Conservation (phyloP, 1,140 invertebrate species). For the Akabosia matsudoensis region DNA sequence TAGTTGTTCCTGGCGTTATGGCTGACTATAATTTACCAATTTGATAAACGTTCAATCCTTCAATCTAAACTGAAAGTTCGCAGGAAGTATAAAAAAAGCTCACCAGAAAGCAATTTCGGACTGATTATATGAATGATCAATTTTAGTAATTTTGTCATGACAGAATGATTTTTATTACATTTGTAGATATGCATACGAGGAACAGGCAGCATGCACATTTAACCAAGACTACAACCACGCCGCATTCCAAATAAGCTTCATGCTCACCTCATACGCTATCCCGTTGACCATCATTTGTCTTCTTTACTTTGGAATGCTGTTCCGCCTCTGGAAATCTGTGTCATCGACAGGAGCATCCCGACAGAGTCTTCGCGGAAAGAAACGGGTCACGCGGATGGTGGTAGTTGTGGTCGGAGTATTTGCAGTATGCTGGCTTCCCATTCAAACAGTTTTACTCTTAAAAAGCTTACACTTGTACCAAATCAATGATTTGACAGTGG, state of each 20-base stretch:
- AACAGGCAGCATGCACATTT: constrained; percentile 39
- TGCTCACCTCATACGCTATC: constrained; percentile 78
- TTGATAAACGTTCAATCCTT: too few relatives aligned
- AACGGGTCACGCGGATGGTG: constrained; percentile 88
- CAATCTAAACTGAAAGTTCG: too few relatives aligned
- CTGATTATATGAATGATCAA: too few relatives aligned
- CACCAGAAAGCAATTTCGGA: too few relatives aligned
- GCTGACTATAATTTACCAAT: too few relatives aligned
- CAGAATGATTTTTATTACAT: background rate
- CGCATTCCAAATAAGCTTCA: constrained; percentile 74
- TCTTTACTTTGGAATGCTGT: constrained; percentile 86
- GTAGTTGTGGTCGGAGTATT: constrained; percentile 91
- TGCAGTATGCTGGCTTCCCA: constrained; percentile 91
- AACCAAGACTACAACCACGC: constrained; percentile 63
- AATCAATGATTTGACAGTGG: constrained; percentile 60
- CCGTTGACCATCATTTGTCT: constrained; percentile 81
- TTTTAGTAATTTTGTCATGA: too few relatives aligned
- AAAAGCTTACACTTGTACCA: constrained; percentile 71
- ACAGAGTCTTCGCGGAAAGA: constrained; percentile 75
- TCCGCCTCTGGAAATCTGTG: constrained; percentile 76
- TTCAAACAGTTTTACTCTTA: constrained; percentile 79
- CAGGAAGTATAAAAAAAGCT: too few relatives aligned
- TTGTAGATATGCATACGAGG: constrained; percentile 44
- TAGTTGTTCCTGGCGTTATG: too few relatives aligned
- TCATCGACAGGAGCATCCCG: constrained; percentile 67